Evolutionary conservation across 2,113 vertebrate species (phyloP).

Genomic region (Oreochromis niloticus): DNA sequence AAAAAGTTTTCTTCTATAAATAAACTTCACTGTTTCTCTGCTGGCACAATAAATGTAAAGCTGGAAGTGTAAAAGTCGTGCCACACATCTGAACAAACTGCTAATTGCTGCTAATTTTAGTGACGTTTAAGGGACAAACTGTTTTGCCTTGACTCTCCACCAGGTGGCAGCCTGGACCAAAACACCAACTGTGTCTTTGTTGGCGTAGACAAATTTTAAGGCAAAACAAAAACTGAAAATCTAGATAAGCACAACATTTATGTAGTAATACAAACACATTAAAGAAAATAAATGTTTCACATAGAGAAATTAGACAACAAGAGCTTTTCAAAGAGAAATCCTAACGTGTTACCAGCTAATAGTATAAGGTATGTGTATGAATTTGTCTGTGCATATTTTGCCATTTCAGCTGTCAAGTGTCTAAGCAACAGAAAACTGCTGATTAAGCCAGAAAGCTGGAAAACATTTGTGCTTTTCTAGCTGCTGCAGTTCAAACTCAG

Average conservation of each 20-base stretch:
- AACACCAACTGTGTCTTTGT: neutral
- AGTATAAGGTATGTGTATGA: neutral
- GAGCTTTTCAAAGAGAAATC: neutral
- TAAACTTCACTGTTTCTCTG: neutral
- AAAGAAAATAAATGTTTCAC: neutral
- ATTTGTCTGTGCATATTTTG: neutral
- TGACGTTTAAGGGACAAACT: neutral
- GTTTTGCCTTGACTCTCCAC: conserved; percentile 19
- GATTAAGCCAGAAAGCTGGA: conserved; percentile 7
- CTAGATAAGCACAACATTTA: neutral
- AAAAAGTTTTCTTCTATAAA: neutral
- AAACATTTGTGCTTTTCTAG: neutral
- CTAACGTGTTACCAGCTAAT: neutral
- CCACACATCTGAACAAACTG: neutral
- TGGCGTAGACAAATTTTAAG: neutral
- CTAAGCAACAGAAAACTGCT: conserved; percentile 6
- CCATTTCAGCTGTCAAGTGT: neutral
- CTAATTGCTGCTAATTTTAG: neutral
- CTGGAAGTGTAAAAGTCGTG: neutral
- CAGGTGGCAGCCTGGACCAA: conserved; percentile 34
- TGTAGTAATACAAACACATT: neutral
- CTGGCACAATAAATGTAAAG: neutral
- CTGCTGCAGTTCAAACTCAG: neutral
- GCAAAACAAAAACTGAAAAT: neutral
- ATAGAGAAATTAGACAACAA: neutral